Evolutionary conservation across 2,888 invertebrate genomes (phyloP).

Genomic region (Subacronicta megacephala): DNA sequence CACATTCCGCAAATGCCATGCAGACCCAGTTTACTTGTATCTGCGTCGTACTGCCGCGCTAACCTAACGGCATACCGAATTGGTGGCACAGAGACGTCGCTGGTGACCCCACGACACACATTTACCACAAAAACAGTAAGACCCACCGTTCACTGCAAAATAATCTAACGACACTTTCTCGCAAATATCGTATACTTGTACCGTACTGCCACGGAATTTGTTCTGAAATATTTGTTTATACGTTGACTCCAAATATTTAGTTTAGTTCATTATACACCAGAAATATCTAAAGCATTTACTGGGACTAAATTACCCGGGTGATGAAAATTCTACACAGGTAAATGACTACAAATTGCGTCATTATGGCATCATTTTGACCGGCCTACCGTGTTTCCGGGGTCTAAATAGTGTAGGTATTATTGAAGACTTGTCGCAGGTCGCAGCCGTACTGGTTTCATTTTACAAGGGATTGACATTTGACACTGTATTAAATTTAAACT

Average conservation of each 20-base stretch:
- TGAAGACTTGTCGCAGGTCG: constrained; percentile 20
- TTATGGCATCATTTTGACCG: constrained; percentile 36
- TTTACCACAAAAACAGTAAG: constrained; percentile 61
- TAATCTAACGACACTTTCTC: constrained; percentile 61
- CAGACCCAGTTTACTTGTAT: constrained; percentile 56
- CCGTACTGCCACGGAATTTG: constrained; percentile 43
- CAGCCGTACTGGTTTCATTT: neutral
- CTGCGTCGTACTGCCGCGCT: constrained; percentile 48
- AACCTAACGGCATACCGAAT: constrained; percentile 67
- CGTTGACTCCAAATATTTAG: constrained; percentile 29
- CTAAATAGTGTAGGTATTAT: constrained; percentile 31
- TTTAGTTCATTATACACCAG: constrained; percentile 17
- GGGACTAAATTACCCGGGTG: constrained; percentile 17
- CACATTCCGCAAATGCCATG: constrained; percentile 44
- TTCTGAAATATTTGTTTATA: constrained; percentile 30
- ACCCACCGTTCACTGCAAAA: constrained; percentile 56
- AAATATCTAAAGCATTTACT: constrained; percentile 21
- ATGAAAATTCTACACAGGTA: constrained; percentile 41
- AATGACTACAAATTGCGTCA: constrained; percentile 43
- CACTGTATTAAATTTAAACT: too few species aligned
- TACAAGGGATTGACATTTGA: neutral
- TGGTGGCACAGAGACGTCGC: constrained; percentile 56
- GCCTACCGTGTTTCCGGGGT: constrained; percentile 45
- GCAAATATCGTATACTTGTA: constrained; percentile 34
- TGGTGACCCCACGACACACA: constrained; percentile 69